These are phyloP conservation scores for Teleopsis dalmanni DNA, from an alignment of 1,140 invertebrate species.

Conservation along the genomic window DNA sequence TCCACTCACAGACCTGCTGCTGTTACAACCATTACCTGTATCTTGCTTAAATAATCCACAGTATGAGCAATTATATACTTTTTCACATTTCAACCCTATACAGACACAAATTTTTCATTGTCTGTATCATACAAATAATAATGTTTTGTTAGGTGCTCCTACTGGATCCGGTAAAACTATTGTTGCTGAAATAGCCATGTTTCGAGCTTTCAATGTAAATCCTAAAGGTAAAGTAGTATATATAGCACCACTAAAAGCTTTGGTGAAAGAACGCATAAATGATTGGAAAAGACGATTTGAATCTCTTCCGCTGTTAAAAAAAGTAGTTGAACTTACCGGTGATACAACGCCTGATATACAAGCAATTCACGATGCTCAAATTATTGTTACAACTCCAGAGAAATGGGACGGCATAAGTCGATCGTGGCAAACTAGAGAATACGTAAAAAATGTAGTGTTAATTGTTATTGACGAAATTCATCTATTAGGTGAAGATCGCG, in stretches of 20 bases:
- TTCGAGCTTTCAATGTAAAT: conserved; percentile 79
- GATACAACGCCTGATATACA: conserved; percentile 91
- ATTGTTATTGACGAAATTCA: conserved; percentile 99
- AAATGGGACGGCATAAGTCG: conserved; percentile 99
- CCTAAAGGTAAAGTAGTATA: conserved; percentile 91
- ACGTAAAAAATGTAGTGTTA: conserved; percentile 85
- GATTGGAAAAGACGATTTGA: conserved; percentile 94
- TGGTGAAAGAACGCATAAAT: conserved; percentile 91
- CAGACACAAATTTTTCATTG: conserved; percentile 98
- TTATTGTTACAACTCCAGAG: conserved; percentile 98
- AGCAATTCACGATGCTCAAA: conserved; percentile 73
- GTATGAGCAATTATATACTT: conserved; percentile 80
- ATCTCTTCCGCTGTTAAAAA: conserved; percentile 62
- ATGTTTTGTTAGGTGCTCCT: conserved; percentile 92
- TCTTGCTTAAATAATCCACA: conserved; percentile 67
- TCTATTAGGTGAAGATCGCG: conserved; percentile 82
- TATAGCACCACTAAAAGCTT: conserved; percentile 95
- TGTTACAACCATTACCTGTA: conserved; percentile 84
- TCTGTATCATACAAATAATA: conserved; percentile 90
- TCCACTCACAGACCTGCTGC: conserved; percentile 87
- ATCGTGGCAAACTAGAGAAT: conserved; percentile 93
- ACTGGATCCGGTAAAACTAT: conserved; percentile 99
- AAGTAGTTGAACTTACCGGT: conserved; percentile 93
- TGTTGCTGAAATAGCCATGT: conserved; percentile 95
- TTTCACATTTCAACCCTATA: conserved; percentile 96